These are phyloP conservation scores for Panagrolaimus sp. DNA, from an alignment of 1,140 invertebrate species.

Conservation along the genomic window DNA sequence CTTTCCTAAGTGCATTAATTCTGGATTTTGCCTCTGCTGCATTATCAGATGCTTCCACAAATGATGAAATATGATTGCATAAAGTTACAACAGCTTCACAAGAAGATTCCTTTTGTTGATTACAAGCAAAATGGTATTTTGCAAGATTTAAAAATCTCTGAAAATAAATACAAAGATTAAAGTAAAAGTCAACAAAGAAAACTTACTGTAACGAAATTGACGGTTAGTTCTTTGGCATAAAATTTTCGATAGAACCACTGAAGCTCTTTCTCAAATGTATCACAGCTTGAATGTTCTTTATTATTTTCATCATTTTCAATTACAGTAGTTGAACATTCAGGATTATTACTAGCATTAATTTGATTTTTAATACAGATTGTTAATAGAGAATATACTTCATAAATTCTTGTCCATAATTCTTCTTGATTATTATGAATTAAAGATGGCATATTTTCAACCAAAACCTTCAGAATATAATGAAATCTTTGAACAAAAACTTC, in stretches of 20 bases:
- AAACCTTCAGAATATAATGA: neutral
- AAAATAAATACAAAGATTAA: too few relatives aligned
- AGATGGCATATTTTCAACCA: neutral
- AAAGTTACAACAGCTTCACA: too few relatives aligned
- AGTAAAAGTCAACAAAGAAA: neutral
- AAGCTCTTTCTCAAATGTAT: neutral
- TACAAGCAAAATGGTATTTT: too few relatives aligned
- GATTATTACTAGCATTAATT: neutral
- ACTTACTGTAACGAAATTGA: neutral
- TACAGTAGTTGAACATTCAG: neutral
- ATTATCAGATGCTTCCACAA: too few relatives aligned
- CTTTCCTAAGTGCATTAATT: too few relatives aligned
- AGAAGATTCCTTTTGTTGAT: too few relatives aligned
- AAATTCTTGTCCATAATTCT: constrained; percentile 1
- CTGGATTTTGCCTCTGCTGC: too few relatives aligned
- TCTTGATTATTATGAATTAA: neutral
- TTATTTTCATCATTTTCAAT: neutral
- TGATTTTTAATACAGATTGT: neutral
- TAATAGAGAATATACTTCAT: neutral
- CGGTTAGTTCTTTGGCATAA: neutral
- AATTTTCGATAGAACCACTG: neutral
- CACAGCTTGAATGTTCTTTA: neutral
- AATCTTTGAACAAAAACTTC: neutral
- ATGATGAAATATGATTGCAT: too few relatives aligned
- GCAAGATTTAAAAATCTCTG: too few relatives aligned